Percentiles rank a stretch among this genome's conserved stretches.
phyloP scores from a whole-genome alignment of 2,888 invertebrate species.

The Ramazzottius varieornatus region DNA sequence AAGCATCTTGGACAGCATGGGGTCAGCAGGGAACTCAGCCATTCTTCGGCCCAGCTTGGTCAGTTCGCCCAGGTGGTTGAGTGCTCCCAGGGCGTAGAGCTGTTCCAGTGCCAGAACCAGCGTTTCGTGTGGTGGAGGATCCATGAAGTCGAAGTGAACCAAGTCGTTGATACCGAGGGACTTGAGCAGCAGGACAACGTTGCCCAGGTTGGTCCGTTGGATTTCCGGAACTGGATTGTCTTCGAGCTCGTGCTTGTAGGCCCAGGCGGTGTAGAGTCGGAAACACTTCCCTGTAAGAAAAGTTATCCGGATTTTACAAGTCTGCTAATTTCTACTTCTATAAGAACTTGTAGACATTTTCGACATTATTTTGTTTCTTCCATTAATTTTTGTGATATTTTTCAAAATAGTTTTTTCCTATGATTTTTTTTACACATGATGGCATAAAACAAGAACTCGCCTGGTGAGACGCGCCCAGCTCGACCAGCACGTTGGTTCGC shows the following conservation, averaged over 20 bases:
- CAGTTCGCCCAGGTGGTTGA: slow-evolving; percentile 87
- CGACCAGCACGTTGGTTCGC: slow-evolving; percentile 90
- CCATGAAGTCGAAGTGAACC: slow-evolving; percentile 89
- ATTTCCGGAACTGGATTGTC: slow-evolving; percentile 96
- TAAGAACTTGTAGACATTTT: too few relatives aligned
- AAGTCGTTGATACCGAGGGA: slow-evolving; percentile 89
- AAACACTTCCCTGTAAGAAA: slow-evolving; percentile 99
- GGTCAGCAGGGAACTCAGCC: slow-evolving; percentile 97
- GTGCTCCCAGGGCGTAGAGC: slow-evolving; percentile 77
- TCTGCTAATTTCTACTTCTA: too few relatives aligned
- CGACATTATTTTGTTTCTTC: too few relatives aligned
- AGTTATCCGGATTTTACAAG: too few relatives aligned
- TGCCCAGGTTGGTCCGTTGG: slow-evolving; percentile 83
- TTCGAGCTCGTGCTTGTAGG: slow-evolving; percentile 88
- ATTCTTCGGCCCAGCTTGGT: slow-evolving; percentile 85
- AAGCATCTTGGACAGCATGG: slow-evolving; percentile 96
- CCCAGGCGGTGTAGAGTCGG: slow-evolving; percentile 88
- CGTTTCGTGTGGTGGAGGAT: slow-evolving; percentile 85
- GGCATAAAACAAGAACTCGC: too few relatives aligned
- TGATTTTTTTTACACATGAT: too few relatives aligned
- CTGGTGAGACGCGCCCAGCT: slow-evolving; percentile 75
- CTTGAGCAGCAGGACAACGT: slow-evolving; percentile 84
- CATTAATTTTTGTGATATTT: too few relatives aligned
- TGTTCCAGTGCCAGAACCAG: slow-evolving; percentile 75
- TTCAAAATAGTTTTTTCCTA: too few relatives aligned